Percentiles rank a stretch among this genome's conserved stretches.
Conservation (phyloP, 2,888 invertebrate genomes). For the Trichopria drosophilae region DNA sequence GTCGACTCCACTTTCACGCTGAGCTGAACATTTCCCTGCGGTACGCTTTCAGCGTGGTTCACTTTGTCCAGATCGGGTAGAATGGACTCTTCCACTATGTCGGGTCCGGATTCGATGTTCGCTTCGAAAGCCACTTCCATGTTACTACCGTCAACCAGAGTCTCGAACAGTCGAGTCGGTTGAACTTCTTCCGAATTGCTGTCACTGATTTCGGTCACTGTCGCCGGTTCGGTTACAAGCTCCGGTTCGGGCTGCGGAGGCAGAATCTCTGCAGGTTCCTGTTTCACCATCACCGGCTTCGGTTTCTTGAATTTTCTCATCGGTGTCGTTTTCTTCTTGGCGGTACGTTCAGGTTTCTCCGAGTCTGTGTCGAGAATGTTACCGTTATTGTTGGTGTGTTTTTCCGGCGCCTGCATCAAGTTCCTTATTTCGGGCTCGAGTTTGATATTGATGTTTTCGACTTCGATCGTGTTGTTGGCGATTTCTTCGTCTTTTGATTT, state of each 20-base stretch:
- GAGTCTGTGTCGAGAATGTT: conserved; percentile 36
- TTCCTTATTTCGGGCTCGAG: conserved; percentile 30
- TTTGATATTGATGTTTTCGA: conserved; percentile 33
- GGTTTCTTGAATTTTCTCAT: conserved; percentile 35
- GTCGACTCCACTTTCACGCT: conserved; percentile 54
- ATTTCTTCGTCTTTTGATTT: conserved; percentile 34
- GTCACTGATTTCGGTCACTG: no score
- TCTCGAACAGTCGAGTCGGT: conserved; percentile 37
- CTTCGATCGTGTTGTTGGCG: neutral
- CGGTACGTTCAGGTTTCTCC: conserved; percentile 33
- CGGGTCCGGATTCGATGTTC: conserved; percentile 40
- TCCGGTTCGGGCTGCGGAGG: no score
- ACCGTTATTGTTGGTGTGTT: conserved; percentile 52
- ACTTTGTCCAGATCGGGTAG: conserved; percentile 46
- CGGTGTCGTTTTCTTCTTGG: conserved; percentile 37
- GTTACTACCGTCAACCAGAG: conserved; percentile 46
- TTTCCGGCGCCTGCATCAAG: conserved; percentile 21
- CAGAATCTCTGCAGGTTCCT: conserved; percentile 45
- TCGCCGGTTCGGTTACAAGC: no score
- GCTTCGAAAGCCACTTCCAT: conserved; percentile 52
- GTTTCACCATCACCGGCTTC: conserved; percentile 41
- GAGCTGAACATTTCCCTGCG: conserved; percentile 44
- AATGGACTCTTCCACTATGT: conserved; percentile 45
- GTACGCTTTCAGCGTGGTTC: conserved; percentile 38
- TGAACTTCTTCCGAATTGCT: conserved; percentile 35